Conservation (phyloP, 2,113 vertebrate genomes). For the Heteronetta atricapilla region DNA sequence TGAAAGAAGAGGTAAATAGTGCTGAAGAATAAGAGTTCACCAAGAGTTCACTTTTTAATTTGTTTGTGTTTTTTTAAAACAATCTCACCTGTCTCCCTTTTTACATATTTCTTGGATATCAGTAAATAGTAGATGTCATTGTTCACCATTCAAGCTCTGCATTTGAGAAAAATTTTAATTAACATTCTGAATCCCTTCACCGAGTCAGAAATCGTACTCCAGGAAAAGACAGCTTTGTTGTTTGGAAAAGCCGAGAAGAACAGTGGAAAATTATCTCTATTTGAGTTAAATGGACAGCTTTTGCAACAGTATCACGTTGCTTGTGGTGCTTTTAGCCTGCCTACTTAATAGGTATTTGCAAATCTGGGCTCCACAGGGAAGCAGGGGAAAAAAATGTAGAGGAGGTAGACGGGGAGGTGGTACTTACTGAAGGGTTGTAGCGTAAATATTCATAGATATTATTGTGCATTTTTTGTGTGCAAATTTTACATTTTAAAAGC, state of each 20-base stretch:
- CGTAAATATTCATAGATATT: constrained; percentile 51
- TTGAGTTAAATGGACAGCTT: constrained; percentile 17
- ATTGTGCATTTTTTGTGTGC: constrained; percentile 46
- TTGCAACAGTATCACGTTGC: constrained; percentile 32
- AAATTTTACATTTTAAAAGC: constrained; percentile 29
- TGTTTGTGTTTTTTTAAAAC: not conserved
- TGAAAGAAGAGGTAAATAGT: constrained; percentile 9
- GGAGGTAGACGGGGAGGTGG: constrained; percentile 34
- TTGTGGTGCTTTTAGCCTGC: constrained; percentile 9
- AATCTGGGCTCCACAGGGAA: not conserved
- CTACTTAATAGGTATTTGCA: constrained; percentile 7
- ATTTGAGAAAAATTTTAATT: not conserved
- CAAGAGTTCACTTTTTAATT: not conserved
- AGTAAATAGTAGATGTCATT: not conserved
- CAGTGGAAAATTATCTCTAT: constrained; percentile 6
- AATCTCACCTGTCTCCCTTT: not conserved
- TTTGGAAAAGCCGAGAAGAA: constrained; percentile 26
- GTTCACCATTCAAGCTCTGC: not conserved
- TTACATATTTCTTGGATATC: not conserved
- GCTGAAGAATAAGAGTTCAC: not conserved
- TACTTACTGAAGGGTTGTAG: constrained; percentile 11
- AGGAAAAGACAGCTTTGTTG: constrained; percentile 47
- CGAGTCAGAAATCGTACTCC: not conserved
- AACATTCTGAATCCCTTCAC: constrained; percentile 7
- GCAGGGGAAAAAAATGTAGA: not conserved